These are phyloP conservation scores for Isurus oxyrinchus DNA, from an alignment of 2,113 vertebrate species.

Conservation along the genomic window DNA sequence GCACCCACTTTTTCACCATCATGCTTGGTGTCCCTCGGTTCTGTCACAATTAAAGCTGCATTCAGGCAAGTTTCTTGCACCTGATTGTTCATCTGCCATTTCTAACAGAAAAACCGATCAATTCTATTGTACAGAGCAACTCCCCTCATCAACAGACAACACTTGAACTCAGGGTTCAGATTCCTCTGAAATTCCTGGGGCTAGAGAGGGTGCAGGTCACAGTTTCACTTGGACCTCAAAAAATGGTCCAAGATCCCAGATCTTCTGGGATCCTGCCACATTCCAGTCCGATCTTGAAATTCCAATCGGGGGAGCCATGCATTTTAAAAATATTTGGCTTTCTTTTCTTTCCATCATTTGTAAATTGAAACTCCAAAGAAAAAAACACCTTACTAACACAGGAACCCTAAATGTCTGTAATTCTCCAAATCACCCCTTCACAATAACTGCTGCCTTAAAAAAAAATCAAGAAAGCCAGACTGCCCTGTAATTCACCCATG, in stretches of 20 bases:
- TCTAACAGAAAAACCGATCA: not conserved
- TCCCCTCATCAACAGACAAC: not conserved
- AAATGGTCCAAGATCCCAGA: not conserved
- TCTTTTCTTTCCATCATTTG: not conserved
- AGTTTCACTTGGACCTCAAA: not conserved
- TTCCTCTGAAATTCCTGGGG: not conserved
- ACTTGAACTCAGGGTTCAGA: not conserved
- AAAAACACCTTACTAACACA: not conserved
- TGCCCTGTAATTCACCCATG: not conserved
- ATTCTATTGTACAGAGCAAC: not conserved
- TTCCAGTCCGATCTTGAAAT: not conserved
- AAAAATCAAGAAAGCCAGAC: not conserved
- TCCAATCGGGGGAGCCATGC: not conserved
- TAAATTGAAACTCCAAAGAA: not conserved
- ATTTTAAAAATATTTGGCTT: not conserved
- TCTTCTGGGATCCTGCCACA: not conserved
- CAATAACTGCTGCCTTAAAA: not conserved
- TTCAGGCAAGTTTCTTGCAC: not conserved
- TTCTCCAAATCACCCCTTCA: not conserved
- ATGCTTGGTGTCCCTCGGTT: not conserved
- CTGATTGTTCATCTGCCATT: not conserved
- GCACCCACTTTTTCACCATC: not conserved
- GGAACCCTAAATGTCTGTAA: not conserved
- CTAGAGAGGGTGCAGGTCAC: not conserved
- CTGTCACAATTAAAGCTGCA: not conserved